phyloP scores from a whole-genome alignment of 2,113 vertebrate genomes.

The Crotalus helleri region DNA sequence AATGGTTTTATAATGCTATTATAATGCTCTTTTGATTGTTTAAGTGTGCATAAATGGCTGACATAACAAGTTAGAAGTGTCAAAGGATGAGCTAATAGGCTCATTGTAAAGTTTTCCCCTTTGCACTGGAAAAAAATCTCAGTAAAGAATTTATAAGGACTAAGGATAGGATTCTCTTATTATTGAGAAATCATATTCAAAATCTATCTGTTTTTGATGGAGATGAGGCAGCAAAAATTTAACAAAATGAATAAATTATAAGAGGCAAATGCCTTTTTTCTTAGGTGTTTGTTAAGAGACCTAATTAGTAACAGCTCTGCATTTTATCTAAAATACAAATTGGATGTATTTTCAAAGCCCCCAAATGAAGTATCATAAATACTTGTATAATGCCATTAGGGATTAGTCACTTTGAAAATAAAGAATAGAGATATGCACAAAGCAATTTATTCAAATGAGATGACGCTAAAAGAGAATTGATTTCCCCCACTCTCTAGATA shows the following conservation, averaged over 20 bases:
- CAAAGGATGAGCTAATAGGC: background rate
- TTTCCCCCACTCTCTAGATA: background rate
- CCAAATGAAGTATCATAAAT: background rate
- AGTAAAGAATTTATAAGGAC: background rate
- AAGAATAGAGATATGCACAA: background rate
- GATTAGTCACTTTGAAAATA: background rate
- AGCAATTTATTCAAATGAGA: background rate
- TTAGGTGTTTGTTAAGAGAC: background rate
- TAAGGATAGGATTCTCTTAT: background rate
- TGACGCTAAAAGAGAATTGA: background rate
- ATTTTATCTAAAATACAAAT: background rate
- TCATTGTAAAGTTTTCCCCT: background rate
- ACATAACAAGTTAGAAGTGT: background rate
- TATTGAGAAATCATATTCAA: constrained; percentile 4
- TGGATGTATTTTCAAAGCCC: background rate
- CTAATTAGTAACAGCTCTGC: background rate
- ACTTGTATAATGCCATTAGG: background rate
- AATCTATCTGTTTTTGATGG: background rate
- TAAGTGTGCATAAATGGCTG: background rate
- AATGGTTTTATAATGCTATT: background rate
- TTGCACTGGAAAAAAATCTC: background rate
- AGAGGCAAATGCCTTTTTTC: background rate
- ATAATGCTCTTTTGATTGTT: background rate
- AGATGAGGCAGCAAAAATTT: background rate
- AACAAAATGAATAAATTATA: accelerated